Evolutionary conservation across 2,113 vertebrate species (phyloP).

Genomic region (Eclectus roratus): DNA sequence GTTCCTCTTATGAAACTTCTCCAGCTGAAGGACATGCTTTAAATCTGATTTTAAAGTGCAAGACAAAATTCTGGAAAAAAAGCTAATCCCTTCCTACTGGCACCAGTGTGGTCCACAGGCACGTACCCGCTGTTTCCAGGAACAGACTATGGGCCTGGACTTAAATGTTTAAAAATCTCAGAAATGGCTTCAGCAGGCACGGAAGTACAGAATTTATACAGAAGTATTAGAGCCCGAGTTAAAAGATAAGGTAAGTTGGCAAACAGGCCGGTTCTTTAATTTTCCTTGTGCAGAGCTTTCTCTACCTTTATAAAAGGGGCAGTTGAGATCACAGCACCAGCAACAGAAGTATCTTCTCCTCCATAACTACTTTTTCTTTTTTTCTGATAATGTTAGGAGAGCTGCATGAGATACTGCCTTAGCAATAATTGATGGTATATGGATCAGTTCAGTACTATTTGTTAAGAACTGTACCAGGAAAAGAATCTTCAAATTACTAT

Average conservation of each 20-base stretch:
- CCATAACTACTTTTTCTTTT: not conserved
- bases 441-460: not conserved
- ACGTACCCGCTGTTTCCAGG: not conserved
- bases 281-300: not conserved
- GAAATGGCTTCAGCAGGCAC: not conserved
- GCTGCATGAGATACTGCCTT: not conserved
- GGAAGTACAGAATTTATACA: not conserved
- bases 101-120: not conserved
- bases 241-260: not conserved
- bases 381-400: not conserved
- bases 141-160: not conserved
- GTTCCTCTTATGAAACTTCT: not conserved
- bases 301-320: not conserved
- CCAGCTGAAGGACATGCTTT: not conserved
- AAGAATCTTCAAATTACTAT: not conserved
- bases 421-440: not conserved
- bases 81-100: not conserved
- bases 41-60: not conserved
- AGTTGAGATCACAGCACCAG: not conserved
- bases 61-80: not conserved
- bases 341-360: not conserved
- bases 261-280: not conserved
- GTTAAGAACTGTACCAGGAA: not conserved
- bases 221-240: not conserved
- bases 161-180: not conserved